phyloP scores from a whole-genome alignment of 2,797 vertebrate genomes.

The Harpagifer antarcticus region DNA sequence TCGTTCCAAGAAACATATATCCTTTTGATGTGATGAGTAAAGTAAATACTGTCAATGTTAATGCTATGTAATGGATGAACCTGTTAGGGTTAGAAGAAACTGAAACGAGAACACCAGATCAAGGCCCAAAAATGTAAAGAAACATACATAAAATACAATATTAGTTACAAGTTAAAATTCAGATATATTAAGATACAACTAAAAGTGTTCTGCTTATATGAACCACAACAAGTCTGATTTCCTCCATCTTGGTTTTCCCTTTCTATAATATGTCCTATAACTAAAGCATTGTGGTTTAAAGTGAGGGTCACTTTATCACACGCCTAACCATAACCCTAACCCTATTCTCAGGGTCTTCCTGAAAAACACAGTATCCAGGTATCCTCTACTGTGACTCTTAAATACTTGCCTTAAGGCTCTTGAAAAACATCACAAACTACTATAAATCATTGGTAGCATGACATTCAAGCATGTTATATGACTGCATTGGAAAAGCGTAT shows the following conservation, averaged over 20 bases:
- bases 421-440: too few species aligned
- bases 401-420: too few species aligned
- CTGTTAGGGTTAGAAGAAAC: neutral
- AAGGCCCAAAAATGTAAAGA: neutral
- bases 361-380: too few species aligned
- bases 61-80: neutral
- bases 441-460: too few species aligned
- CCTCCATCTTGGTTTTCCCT: neutral
- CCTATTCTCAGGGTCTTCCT: too few species aligned
- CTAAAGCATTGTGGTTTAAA: too few species aligned
- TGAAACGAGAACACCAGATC: neutral
- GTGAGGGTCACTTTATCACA: too few species aligned
- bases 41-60: slow-evolving; percentile 1
- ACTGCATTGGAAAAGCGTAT: too few species aligned
- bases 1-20: neutral
- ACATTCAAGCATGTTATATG: too few species aligned
- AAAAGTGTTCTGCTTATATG: neutral
- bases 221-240: neutral
- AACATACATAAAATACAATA: neutral
- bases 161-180: neutral
- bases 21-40: neutral
- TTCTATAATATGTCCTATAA: too few species aligned
- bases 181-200: neutral
- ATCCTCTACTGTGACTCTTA: too few species aligned
- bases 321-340: too few species aligned